A percentile compares a stretch with the other conserved stretches of the same genome.
Conservation (phyloP, 2,888 invertebrate species). For the Opisthograptis luteolata region DNA sequence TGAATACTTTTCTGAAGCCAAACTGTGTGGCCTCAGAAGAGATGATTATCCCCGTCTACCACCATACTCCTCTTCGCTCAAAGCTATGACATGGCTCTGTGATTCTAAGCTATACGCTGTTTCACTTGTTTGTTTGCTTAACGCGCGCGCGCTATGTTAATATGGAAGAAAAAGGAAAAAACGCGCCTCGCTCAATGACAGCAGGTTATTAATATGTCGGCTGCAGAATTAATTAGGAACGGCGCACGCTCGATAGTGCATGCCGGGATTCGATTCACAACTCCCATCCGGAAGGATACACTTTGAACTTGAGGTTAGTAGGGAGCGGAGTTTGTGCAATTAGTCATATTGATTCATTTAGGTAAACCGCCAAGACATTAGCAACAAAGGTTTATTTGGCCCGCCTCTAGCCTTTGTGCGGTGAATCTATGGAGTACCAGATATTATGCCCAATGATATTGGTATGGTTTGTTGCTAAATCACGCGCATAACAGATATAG, state of each 20-base stretch:
- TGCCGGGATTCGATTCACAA: constrained; percentile 51
- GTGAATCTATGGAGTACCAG: too few relatives aligned
- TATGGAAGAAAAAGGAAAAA: constrained; percentile 52
- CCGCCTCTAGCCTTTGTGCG: not conserved
- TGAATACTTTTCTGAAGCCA: too few relatives aligned
- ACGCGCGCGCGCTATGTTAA: constrained; percentile 48
- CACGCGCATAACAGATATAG: too few relatives aligned
- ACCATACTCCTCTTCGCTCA: too few relatives aligned
- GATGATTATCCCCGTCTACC: too few relatives aligned
- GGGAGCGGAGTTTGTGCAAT: constrained; percentile 13
- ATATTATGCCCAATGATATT: too few relatives aligned
- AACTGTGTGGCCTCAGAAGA: too few relatives aligned
- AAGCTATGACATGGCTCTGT: not conserved
- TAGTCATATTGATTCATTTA: constrained; percentile 9
- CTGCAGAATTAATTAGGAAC: constrained; percentile 60
- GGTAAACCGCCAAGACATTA: not conserved
- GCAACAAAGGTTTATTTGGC: not conserved
- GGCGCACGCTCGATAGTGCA: constrained; percentile 53
- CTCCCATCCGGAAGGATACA: constrained; percentile 21
- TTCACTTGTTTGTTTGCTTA: constrained; percentile 13
- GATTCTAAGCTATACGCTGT: constrained; percentile 5
- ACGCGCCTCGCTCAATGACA: constrained; percentile 57
- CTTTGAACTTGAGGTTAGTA: constrained; percentile 8
- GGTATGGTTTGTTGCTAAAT: too few relatives aligned
- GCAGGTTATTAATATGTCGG: constrained; percentile 59